Conservation (phyloP, 2,113 vertebrate species). For the Hystrix cristata region DNA sequence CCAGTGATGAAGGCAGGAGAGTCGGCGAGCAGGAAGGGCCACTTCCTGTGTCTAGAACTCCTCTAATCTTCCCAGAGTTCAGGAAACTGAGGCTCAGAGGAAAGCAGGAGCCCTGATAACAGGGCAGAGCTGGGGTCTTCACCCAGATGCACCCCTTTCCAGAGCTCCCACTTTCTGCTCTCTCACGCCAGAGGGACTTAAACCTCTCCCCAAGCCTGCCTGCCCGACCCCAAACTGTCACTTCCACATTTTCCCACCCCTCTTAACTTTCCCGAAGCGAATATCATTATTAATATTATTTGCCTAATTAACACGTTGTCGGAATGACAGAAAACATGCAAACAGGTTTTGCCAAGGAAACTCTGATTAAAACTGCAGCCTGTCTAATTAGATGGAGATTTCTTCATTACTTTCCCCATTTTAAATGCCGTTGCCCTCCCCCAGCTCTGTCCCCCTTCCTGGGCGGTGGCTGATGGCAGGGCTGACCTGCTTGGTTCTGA, state of each 20-base stretch:
- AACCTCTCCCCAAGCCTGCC: background rate
- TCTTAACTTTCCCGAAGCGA: conserved; percentile 62
- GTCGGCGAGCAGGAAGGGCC: rapidly evolving
- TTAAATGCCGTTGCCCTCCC: background rate
- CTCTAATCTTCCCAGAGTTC: background rate
- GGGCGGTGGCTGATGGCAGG: background rate
- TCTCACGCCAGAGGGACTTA: background rate
- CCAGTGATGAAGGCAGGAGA: background rate
- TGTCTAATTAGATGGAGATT: conserved; percentile 86
- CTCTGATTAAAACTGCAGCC: conserved; percentile 84
- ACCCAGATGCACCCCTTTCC: background rate
- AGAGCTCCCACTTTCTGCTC: background rate
- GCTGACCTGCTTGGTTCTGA: background rate
- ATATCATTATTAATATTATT: conserved; percentile 81
- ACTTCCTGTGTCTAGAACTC: background rate
- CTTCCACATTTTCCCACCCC: background rate
- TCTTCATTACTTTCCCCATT: conserved; percentile 77
- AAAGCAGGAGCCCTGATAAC: rapidly evolving
- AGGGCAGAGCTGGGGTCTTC: background rate
- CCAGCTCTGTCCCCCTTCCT: background rate
- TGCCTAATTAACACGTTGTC: conserved; percentile 80
- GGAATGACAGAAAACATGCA: conserved; percentile 84
- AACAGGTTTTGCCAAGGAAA: conserved; percentile 84
- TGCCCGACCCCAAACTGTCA: background rate
- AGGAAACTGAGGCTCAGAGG: background rate